Conservation (phyloP, 2,113 vertebrate genomes). For the Panthera uncia region DNA sequence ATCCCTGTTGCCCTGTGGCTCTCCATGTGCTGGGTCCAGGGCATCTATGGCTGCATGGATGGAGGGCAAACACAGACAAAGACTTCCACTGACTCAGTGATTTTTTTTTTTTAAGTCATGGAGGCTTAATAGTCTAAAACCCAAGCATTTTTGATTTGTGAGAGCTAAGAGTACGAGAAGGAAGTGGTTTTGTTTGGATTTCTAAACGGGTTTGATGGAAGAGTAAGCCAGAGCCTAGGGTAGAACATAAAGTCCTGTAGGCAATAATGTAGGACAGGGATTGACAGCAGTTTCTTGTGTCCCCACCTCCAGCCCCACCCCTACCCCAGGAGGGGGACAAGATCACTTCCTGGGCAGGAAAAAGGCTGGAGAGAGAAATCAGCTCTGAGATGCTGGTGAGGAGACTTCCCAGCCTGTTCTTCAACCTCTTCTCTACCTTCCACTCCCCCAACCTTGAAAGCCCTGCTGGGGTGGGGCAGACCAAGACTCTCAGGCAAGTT, state of each 20-base stretch:
- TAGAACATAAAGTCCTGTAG: not conserved
- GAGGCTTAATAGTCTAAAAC: not conserved
- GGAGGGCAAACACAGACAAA: not conserved
- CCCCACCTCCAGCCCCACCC: too few relatives aligned
- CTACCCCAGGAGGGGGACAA: not conserved
- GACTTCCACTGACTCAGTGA: not conserved
- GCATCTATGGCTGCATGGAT: not conserved
- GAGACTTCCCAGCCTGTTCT: not conserved
- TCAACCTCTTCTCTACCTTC: not conserved
- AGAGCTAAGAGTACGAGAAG: not conserved
- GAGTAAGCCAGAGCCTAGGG: not conserved
- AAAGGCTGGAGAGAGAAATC: not conserved
- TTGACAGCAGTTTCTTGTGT: not conserved
- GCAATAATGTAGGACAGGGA: not conserved
- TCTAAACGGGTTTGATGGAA: constrained; percentile 4
- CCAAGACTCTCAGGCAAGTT: not conserved
- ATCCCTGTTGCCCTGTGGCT: not conserved
- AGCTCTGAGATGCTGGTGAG: not conserved
- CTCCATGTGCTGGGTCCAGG: not conserved
- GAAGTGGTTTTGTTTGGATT: constrained; percentile 22
- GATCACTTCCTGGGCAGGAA: not conserved
- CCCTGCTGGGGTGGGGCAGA: not conserved
- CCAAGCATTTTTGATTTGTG: constrained; percentile 40
- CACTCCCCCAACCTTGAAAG: not conserved
- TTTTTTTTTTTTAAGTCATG: not conserved